Evolutionary conservation across 2,888 invertebrate genomes (phyloP).

Genomic region (Prosapia bicincta): DNA sequence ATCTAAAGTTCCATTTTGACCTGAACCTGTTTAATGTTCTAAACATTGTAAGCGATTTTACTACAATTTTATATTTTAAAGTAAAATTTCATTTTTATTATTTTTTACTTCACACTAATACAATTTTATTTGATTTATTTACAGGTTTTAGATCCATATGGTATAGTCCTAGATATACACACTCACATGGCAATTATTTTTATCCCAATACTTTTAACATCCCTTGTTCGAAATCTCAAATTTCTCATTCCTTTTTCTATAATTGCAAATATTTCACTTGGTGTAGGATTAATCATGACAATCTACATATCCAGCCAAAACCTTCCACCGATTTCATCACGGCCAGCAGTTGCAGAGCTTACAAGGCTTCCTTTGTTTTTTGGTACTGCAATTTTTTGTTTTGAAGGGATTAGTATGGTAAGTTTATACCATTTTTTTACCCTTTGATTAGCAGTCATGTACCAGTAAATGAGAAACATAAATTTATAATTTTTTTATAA

Average conservation of each 20-base stretch:
- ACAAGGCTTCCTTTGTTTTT: constrained; percentile 80
- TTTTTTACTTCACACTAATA: too few species aligned
- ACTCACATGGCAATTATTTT: constrained; percentile 71
- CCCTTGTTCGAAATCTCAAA: constrained; percentile 73
- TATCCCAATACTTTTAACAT: constrained; percentile 66
- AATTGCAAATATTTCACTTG: constrained; percentile 71
- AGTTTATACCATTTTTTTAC: constrained; percentile 47
- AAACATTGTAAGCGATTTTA: too few species aligned
- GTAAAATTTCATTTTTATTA: too few species aligned
- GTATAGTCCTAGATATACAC: constrained; percentile 51
- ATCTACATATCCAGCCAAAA: constrained; percentile 71
- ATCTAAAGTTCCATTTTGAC: too few species aligned
- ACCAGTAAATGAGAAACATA: too few species aligned
- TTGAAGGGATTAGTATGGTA: constrained; percentile 92
- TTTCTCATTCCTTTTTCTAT: constrained; percentile 74
- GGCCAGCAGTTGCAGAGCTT: constrained; percentile 55
- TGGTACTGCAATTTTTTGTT: constrained; percentile 94
- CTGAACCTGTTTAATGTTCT: too few species aligned
- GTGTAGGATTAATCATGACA: constrained; percentile 67
- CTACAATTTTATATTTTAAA: too few species aligned
- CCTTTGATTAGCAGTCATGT: too few species aligned
- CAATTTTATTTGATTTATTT: constrained; percentile 39
- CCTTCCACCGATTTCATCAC: constrained; percentile 60
- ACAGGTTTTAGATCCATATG: constrained; percentile 66
- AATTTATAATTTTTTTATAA: too few species aligned